Percentiles rank a stretch among this genome's conserved stretches.
Conservation (phyloP, 1,140 invertebrate genomes). For the Neodiprion pinetum region DNA sequence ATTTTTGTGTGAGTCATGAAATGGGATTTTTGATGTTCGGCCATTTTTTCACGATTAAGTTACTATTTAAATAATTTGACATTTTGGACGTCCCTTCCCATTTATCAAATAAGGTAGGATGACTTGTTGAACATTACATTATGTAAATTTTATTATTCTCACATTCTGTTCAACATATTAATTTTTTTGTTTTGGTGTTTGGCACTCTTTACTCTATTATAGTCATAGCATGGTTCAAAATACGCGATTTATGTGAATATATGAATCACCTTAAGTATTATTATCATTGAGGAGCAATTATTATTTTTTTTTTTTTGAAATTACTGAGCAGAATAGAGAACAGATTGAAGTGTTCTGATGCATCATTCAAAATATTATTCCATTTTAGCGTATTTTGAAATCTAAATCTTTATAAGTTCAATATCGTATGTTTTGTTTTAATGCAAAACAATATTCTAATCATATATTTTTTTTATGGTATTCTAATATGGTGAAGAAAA, state of each 20-base stretch:
- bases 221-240: background rate
- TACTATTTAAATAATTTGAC: background rate
- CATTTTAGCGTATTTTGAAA: background rate
- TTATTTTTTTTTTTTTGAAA: no score
- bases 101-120: background rate
- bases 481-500: background rate
- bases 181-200: background rate
- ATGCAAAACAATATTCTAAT: no score
- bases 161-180: no score
- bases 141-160: no score
- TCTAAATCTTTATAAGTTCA: background rate
- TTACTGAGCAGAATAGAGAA: background rate
- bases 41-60: background rate
- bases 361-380: background rate
- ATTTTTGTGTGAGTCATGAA: background rate
- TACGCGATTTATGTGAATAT: background rate
- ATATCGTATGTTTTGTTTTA: no score
- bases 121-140: background rate
- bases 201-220: constrained; percentile 4
- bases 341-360: background rate
- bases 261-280: background rate
- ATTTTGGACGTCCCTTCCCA: background rate
- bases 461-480: background rate
- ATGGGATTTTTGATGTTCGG: background rate
- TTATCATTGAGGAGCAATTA: no score